Evolutionary conservation across 2,797 vertebrate species (phyloP).

Genomic region (Chrosomus eos): DNA sequence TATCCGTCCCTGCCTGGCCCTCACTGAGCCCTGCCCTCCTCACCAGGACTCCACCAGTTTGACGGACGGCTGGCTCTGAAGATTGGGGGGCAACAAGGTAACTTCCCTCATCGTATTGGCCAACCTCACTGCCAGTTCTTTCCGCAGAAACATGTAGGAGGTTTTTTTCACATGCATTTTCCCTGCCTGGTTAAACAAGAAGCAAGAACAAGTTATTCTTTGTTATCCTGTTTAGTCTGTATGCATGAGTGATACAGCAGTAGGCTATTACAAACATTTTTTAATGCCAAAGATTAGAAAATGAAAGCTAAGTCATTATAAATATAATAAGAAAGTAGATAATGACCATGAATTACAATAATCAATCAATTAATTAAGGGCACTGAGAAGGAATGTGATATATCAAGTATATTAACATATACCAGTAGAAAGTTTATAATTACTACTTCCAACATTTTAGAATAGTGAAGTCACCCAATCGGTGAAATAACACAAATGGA

Average conservation of each 20-base stretch:
- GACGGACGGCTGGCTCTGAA: conserved; percentile 83
- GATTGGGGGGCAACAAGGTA: conserved; percentile 83
- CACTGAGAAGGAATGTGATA: background rate
- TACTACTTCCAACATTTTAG: background rate
- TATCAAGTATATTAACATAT: background rate
- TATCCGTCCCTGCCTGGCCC: background rate
- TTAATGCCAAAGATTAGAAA: background rate
- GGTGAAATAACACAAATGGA: background rate
- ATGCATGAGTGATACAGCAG: background rate
- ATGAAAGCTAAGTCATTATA: background rate
- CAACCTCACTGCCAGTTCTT: conserved; percentile 86
- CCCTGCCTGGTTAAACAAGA: conserved; percentile 74
- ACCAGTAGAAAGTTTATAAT: background rate
- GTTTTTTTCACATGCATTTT: conserved; percentile 91
- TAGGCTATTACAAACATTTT: background rate
- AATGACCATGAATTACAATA: background rate
- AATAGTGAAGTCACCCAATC: background rate
- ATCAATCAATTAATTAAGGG: background rate
- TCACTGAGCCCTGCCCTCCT: conserved; percentile 54
- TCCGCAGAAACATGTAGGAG: conserved; percentile 87
- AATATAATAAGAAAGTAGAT: background rate
- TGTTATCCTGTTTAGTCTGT: background rate
- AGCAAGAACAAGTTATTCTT: conserved; percentile 1
- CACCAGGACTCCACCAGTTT: conserved; percentile 86
- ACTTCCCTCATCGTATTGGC: conserved; percentile 90